Evolutionary conservation across 2,888 invertebrate genomes (phyloP), one percentile per base, ranked within the genome.

Genomic region (Drosophila sordidula): DNA sequence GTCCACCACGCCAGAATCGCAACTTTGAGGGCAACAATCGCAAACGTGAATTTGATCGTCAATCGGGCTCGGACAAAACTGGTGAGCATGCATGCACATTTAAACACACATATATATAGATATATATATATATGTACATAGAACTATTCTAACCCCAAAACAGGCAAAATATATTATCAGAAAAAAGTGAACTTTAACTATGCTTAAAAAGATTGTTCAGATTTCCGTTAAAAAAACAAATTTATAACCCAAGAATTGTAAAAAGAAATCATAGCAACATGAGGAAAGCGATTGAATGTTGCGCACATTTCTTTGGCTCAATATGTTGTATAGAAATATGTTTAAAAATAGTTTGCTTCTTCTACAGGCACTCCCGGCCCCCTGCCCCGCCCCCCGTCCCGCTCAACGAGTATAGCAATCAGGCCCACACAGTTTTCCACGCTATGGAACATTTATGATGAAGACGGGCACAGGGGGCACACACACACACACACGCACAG

Each of bases 61-160:
- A 98, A 93, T 98, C 98, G 89, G 98, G 98, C 89, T 98, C 97
- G 71, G 98, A 98, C 92, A 97, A 97, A 94, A 98, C 98, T 91
- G 98, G 98, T 91, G 70, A 88, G 64, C 39, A 61, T 45, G 25
- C 11, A 49, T 3, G 29, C 3, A 6, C 6, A 45, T 12, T 8
- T 2, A 6, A 18, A 2, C 36, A 56, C 12, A 47, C 9, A 29
- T 9, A 45, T 8, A 36, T 12, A 29, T 9, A 22, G 1, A 45
- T 6, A 9, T 9, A 16, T 14, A 52, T 36, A 18, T 11, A 9
- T 9, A 41, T 41, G 16, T 12, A 16, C 16, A 3, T 16, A 18
- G 6, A 39, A 8, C 38, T 29, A 39, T 2, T 59, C 36, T 63
- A 63, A 63, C 62, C 63, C 61, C 61, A 59, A 62, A 42, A 22